A percentile compares a stretch with the other conserved stretches of the same genome.
These are phyloP conservation scores for Hycleus phaleratus DNA, from an alignment of 1,140 invertebrate species.

Conservation along the genomic window DNA sequence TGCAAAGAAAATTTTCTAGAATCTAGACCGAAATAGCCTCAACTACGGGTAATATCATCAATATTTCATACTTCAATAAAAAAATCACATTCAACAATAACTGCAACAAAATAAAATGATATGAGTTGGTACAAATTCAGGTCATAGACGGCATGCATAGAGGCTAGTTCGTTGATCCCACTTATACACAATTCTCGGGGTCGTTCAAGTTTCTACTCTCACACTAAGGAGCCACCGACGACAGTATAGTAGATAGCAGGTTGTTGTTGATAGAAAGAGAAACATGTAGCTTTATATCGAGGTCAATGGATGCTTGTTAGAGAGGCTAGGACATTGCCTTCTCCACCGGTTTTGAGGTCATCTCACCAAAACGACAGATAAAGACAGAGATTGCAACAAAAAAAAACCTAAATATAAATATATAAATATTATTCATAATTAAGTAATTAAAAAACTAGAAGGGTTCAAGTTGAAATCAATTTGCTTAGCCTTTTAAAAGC, in stretches of 20 bases:
- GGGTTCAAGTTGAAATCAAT: background rate
- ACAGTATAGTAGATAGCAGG: no score
- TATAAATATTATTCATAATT: background rate
- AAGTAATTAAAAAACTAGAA: background rate
- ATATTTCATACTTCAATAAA: no score
- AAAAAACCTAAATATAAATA: background rate
- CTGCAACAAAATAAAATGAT: background rate
- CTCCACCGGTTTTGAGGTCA: constrained; percentile 36
- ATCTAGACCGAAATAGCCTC: constrained; percentile 17
- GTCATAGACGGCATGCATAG: constrained; percentile 25
- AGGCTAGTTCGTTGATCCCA: constrained; percentile 36
- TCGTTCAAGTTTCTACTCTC: constrained; percentile 13
- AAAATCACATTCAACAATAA: background rate
- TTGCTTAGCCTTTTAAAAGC: background rate
- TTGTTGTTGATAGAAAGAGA: no score
- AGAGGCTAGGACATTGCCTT: constrained; percentile 36
- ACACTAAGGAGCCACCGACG: background rate
- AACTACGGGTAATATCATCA: background rate
- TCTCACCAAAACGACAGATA: constrained; percentile 4
- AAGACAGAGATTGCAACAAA: background rate
- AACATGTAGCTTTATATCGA: constrained; percentile 23
- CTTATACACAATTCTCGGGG: constrained; percentile 16
- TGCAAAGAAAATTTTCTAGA: constrained; percentile 19
- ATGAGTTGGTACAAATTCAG: constrained; percentile 25
- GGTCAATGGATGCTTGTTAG: constrained; percentile 26